phyloP scores from a whole-genome alignment of 1,140 invertebrate species.

The Eufriesea mexicana region DNA sequence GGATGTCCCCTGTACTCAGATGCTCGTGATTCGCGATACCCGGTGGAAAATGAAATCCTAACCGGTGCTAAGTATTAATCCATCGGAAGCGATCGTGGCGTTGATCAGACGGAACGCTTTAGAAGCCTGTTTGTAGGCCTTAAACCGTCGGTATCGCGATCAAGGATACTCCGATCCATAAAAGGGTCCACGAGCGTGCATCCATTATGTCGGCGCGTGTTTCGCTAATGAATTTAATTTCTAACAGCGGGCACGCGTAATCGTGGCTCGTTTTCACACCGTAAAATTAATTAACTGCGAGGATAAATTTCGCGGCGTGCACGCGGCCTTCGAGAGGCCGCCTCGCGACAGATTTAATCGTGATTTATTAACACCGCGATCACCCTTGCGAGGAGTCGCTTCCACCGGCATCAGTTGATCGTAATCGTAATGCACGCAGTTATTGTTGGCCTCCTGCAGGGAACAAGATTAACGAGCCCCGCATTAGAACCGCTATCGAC shows the following conservation, averaged over 20 bases:
- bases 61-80: neutral
- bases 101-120: neutral
- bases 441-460: slow-evolving; percentile 18
- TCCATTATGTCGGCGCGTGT: slow-evolving; percentile 11
- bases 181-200: neutral
- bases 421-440: slow-evolving; percentile 43
- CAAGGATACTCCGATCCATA: neutral
- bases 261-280: slow-evolving; percentile 27
- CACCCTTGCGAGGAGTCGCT: slow-evolving; percentile 8
- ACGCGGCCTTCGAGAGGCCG: slow-evolving; percentile 18
- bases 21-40: no score
- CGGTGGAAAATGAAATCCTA: neutral
- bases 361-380: slow-evolving; percentile 47
- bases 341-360: slow-evolving; percentile 45
- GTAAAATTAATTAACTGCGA: slow-evolving; percentile 40
- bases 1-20: no score
- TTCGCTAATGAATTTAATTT: slow-evolving; percentile 38
- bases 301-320: slow-evolving; percentile 34
- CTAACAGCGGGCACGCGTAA: slow-evolving; percentile 29
- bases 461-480: slow-evolving; percentile 41
- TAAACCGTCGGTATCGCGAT: neutral
- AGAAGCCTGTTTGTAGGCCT: neutral
- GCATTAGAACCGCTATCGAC: slow-evolving; percentile 34
- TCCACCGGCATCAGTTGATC: neutral
- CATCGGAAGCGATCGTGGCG: no score